Evolutionary conservation across 2,113 vertebrate species (phyloP).

Genomic region (Onychorhynchus coronatus): DNA sequence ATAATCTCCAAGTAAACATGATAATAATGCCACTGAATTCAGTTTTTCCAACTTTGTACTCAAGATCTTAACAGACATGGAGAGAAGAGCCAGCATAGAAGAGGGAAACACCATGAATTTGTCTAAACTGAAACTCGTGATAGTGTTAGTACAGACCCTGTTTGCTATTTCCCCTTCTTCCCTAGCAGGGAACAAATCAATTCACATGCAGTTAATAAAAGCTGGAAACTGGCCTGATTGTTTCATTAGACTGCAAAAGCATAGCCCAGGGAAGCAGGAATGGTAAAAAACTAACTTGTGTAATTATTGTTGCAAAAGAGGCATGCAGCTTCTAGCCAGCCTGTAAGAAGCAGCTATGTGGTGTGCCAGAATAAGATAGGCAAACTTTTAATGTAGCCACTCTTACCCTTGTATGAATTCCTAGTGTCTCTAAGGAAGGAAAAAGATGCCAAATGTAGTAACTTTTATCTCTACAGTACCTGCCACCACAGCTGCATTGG

Average conservation of each 20-base stretch:
- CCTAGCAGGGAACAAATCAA: neutral
- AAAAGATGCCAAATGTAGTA: accelerated
- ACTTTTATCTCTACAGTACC: neutral
- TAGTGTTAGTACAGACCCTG: neutral
- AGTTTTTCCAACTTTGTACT: neutral
- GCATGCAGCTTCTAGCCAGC: neutral
- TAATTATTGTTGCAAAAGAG: neutral
- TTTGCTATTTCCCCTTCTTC: neutral
- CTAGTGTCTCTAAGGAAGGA: neutral
- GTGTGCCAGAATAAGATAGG: neutral
- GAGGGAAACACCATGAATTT: neutral
- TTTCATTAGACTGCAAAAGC: neutral
- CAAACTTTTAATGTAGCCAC: neutral
- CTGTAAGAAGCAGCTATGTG: neutral
- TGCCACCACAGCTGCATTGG: neutral
- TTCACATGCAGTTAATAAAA: neutral
- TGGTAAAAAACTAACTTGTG: neutral
- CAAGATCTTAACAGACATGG: neutral
- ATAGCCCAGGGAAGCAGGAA: neutral
- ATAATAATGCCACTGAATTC: neutral
- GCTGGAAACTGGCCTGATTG: neutral
- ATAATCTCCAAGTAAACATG: neutral
- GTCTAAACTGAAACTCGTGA: neutral
- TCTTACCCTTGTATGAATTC: neutral
- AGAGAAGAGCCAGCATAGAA: neutral